Percentiles rank a stretch among this genome's conserved stretches.
phyloP scores from a whole-genome alignment of 2,113 vertebrate genomes.

The Danionella cerebrum region DNA sequence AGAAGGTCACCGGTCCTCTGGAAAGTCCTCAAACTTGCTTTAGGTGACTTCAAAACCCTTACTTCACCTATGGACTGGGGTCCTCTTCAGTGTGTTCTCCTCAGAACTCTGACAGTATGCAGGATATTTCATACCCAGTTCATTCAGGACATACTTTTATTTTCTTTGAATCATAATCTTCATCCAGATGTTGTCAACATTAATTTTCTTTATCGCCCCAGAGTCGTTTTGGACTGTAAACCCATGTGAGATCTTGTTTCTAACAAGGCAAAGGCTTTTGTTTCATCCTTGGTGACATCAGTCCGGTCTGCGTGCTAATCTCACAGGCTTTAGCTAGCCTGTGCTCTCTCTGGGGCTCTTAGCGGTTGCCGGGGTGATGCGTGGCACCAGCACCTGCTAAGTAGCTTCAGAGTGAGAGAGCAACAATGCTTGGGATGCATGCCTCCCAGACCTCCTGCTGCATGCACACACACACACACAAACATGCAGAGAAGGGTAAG shows the following conservation, averaged over 20 bases:
- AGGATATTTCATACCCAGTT: too few relatives aligned
- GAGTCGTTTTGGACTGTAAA: not conserved
- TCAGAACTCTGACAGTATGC: too few relatives aligned
- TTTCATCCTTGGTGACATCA: conserved; percentile 10
- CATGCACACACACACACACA: not conserved
- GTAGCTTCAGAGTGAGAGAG: not conserved
- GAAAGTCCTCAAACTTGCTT: too few relatives aligned
- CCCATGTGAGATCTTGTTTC: not conserved
- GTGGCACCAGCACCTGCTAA: conserved; percentile 16
- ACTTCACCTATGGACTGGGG: too few relatives aligned
- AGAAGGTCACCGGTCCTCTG: too few relatives aligned
- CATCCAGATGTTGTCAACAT: not conserved
- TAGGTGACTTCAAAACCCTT: too few relatives aligned
- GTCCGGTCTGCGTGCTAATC: not conserved
- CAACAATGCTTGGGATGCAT: not conserved
- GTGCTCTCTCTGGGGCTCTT: conserved; percentile 9
- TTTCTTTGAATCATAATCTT: not conserved
- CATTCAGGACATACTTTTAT: too few relatives aligned
- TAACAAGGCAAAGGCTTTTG: not conserved
- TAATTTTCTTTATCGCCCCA: not conserved
- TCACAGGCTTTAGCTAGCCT: conserved; percentile 6
- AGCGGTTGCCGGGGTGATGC: conserved; percentile 20
- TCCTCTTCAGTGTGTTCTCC: too few relatives aligned
- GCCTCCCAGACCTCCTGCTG: conserved; percentile 8
- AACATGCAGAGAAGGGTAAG: not conserved